Base-by-base conservation (phyloP, 2,797 vertebrate genomes). In the Halcyon chelicuti region DNA sequence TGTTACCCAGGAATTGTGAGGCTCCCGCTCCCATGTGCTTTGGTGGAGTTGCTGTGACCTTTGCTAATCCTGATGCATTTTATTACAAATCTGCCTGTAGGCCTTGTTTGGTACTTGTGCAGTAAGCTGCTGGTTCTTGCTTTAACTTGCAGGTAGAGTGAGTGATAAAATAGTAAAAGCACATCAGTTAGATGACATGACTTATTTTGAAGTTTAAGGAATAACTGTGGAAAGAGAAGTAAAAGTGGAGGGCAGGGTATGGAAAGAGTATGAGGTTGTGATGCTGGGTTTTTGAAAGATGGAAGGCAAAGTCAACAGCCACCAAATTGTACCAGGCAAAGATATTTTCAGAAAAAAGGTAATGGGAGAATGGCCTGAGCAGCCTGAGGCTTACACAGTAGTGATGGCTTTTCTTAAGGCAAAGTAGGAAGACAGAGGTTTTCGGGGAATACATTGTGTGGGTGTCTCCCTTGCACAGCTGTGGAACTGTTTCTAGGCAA, bases 1-100 rank as follows among this genome's bases (percentile, higher is more conserved):
- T 31, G n/a, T 31, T 49, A 77, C 18, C 8, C 7, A 22, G 26
- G 23, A 66, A 49, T 12, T 40, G 29, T 29, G 39, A 83, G 26
- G 5, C 26, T 72, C 7, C 15, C 19, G 5, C 26, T 74, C 44
- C 22, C 4, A 8, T 15, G 0, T 65, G 26, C 26, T 57, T 58
- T 71, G 16, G 10, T 46, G 12, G 47, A 52, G 25, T 8, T 74
- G 19, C 54, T 55, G 15, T 60, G 62, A 6, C 14, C 25, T 2
- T 0, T 63, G 73, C 28, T 77, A 28, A 47, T 58, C 18, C 26
- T 42, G 16, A 7, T 28, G 12, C 2, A 4, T 72, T 79, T 55
- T 9, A 2, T 37, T 74, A 4, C 55, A 47, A 80, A n/a, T 6
- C 12, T 44, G 29, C 9, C 31, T 35, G 0, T 44, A 2, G 28